A percentile compares a stretch with the other conserved stretches of the same genome.
These are phyloP conservation scores for Lordiphosa collinella DNA, from an alignment of 1,140 invertebrate genomes.

Conservation along the genomic window DNA sequence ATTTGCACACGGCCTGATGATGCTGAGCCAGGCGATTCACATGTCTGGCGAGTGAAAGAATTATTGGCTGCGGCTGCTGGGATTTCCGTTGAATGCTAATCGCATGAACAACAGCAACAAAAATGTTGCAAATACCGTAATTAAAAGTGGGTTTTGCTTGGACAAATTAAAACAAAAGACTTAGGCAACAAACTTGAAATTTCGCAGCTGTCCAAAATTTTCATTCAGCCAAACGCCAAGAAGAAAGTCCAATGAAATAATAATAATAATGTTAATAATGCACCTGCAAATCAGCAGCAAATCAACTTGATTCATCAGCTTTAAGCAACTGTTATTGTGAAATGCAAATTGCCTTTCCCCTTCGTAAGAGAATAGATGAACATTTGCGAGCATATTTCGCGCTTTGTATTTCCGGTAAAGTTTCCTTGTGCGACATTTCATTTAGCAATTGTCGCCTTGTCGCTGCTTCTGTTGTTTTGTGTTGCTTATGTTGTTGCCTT, in stretches of 20 bases:
- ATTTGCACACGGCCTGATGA: slow-evolving; percentile 34
- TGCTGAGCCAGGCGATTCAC: slow-evolving; percentile 19
- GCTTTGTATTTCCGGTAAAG: slow-evolving; percentile 51
- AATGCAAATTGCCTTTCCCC: slow-evolving; percentile 10
- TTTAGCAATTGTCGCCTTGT: slow-evolving; percentile 65
- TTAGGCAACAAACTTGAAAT: slow-evolving; percentile 49
- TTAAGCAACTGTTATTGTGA: slow-evolving; percentile 60
- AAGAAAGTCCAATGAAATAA: slow-evolving; percentile 9
- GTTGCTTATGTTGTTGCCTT: slow-evolving; percentile 45
- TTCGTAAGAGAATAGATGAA: slow-evolving; percentile 9
- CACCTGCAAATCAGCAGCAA: slow-evolving; percentile 62
- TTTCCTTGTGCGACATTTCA: slow-evolving; percentile 67
- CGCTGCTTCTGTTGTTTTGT: slow-evolving; percentile 9
- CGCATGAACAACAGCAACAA: slow-evolving; percentile 5
- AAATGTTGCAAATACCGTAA: slow-evolving; percentile 20
- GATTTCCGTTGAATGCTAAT: slow-evolving; percentile 15
- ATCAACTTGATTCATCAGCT: slow-evolving; percentile 46
- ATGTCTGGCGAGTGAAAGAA: slow-evolving; percentile 36
- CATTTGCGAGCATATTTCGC: slow-evolving; percentile 33
- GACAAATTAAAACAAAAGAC: slow-evolving; percentile 56
- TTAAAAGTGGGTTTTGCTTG: slow-evolving; percentile 42
- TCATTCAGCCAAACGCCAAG: slow-evolving; percentile 13
- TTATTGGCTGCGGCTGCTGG: slow-evolving; percentile 30
- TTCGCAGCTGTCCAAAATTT: slow-evolving; percentile 60
- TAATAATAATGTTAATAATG: slow-evolving; percentile 29